Conservation (phyloP, 1,140 invertebrate genomes). For the Caerostris darwini region DNA sequence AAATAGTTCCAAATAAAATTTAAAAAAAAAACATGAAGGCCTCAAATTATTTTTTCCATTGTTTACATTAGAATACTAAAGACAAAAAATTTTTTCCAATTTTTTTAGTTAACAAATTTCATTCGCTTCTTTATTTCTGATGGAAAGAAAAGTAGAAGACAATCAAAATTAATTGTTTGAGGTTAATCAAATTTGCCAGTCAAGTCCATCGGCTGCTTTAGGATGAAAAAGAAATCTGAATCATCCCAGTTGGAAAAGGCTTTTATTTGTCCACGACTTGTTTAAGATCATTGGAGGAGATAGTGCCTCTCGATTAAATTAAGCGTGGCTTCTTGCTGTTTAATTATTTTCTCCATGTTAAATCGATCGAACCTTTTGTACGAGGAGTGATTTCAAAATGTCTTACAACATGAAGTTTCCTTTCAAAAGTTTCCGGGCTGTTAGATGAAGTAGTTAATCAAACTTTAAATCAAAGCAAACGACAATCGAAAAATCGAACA, state of each 20-base stretch:
- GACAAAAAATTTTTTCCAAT: background rate
- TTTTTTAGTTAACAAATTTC: background rate
- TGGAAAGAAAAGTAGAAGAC: background rate
- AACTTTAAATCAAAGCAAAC: background rate
- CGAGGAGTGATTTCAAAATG: background rate
- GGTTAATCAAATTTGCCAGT: background rate
- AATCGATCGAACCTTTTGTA: background rate
- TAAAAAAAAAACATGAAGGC: background rate
- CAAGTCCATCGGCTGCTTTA: background rate
- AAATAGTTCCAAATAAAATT: background rate
- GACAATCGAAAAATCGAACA: no score
- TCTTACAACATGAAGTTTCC: background rate
- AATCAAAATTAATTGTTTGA: constrained; percentile 2
- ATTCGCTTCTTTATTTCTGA: background rate
- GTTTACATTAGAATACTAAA: background rate
- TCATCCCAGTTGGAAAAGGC: background rate
- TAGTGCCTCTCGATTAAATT: background rate
- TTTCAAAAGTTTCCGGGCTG: background rate
- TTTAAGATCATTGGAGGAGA: background rate
- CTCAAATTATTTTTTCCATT: background rate
- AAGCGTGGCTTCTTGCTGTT: background rate
- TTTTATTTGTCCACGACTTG: background rate
- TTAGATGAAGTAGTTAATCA: background rate
- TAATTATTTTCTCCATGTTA: background rate
- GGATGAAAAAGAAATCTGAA: background rate